Base-by-base conservation (phyloP, 2,113 vertebrate genomes). In the Siniperca chuatsi region DNA sequence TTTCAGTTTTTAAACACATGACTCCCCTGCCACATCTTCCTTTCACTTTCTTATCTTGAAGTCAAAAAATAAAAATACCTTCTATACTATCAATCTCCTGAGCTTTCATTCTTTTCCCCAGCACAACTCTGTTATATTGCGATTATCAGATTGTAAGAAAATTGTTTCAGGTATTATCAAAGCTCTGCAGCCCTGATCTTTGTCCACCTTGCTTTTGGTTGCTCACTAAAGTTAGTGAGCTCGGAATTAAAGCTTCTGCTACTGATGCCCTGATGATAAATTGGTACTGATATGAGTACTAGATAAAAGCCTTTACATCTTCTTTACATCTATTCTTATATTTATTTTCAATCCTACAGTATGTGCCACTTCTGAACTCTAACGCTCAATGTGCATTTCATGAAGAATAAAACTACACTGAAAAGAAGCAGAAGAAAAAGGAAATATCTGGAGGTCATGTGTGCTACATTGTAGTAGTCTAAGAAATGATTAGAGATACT, bases 81-180 rank as follows among this genome's bases (percentile, higher is more conserved):
- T 55, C 64, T 21, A 4, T 4, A 6, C 33, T 20, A 46, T 78
- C 67, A 77, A 5, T 83, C 80, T 75, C 48, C 46, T n/a, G 71
- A 68, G 61, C 50, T 62, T 21, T 65, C 57, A 65, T 20, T 70
- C 37, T 64, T 35, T 29, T 13, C 29, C 44, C 50, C 21, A 40
- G 20, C 72, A 77, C 55, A 76, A 6, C 50, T 80, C 48, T 58
- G 29, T 57, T 16, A 52, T 13, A 33, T 64, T 9, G 18, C 16
- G 1, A 0, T 83, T 78, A 85, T 89, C 77, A 81, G 73, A 91
- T 78, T 54, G 48, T 18, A 8, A 60, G 61, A 71, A 87, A 75
- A 78, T 68, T n/a, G 64, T 82, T 84, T 69, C n/a, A 35, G 60
- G 16, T 80, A 33, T 66, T 68, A 72, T 72, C 81, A 78, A 78